Base-by-base conservation (phyloP, 2,113 vertebrate genomes). In the Hypocryptadius cinnamomeus region DNA sequence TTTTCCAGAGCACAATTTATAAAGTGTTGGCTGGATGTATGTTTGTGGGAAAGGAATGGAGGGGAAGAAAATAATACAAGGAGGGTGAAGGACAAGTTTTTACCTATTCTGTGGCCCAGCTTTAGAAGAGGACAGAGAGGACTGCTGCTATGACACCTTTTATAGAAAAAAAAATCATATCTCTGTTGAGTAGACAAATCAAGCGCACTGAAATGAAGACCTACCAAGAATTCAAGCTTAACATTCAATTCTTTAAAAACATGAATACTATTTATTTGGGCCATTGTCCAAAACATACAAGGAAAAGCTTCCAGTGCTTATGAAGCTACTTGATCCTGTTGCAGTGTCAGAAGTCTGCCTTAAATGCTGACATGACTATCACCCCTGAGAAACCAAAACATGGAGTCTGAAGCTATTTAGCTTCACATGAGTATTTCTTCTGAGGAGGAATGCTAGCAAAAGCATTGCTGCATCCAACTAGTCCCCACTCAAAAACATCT, bases 381-480 rank as follows among this genome's bases (percentile, higher is more conserved):
- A 25, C 15, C 54, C 13, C 22, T 63, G 22, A 77, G 47, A 45
- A 9, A 70, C 22, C 44, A 81, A 74, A 78, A 33, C 7, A 10
- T 18, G 22, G 19, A 60, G 6, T 57, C 27, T 74, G 51, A 61
- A 68, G 21, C 23, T 83, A 64, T 44, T 15, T 19, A 54, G 30
- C 22, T 56, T 8, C 14, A 50, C 48, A 27, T 4, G 6, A 66
- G 8, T 20, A 31, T 39, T 78, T 69, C 47, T 59, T 4, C 1
- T 42, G 16, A 53, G n/a, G 6, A 82, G 33, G 14, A 47, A 9
- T 47, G 18, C 5, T 54, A 42, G 30, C 9, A 73, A 87, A 87
- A 89, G 16, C 17, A 65, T 59, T 0, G 0, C 11, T 66, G 33
- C 5, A 15, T 59, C 22, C 78, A 65, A 28, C 18, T 40, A 37